Percentiles rank a stretch among this genome's conserved stretches.
Conservation (phyloP, 1,140 invertebrate species). For the Aricia agestis region DNA sequence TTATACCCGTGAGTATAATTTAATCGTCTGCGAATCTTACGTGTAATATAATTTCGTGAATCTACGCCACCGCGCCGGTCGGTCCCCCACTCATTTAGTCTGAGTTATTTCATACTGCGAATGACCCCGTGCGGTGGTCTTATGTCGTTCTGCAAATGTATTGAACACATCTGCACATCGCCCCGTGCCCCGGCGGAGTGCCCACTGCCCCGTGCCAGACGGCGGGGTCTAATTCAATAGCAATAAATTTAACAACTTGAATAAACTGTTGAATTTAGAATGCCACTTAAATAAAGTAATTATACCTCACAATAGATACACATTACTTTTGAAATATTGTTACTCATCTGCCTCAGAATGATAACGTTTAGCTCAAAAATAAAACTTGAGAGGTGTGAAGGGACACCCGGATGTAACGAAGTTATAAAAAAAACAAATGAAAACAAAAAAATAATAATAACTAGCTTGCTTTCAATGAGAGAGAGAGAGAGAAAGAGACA, state of each 20-base stretch:
- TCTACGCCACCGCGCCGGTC: slow-evolving; percentile 37
- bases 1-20: not conserved
- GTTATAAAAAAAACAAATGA: too few species aligned
- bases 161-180: slow-evolving; percentile 58
- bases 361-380: too few species aligned
- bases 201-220: slow-evolving; percentile 39
- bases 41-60: slow-evolving; percentile 39
- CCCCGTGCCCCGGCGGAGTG: not conserved
- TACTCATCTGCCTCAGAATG: not conserved
- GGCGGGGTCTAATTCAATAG: slow-evolving; percentile 37
- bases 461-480: too few species aligned
- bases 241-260: slow-evolving; percentile 57
- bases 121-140: slow-evolving; percentile 53
- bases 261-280: slow-evolving; percentile 26
- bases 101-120: slow-evolving; percentile 72
- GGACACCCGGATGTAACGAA: too few species aligned
- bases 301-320: not conserved
- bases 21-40: slow-evolving; percentile 18
- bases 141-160: slow-evolving; percentile 52
- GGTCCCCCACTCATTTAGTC: slow-evolving; percentile 69
- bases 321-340: not conserved
- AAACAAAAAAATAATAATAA: too few species aligned
- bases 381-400: too few species aligned
- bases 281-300: slow-evolving; percentile 13
- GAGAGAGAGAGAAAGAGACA: too few species aligned